phyloP scores from a whole-genome alignment of 2,113 vertebrate species.

The Callocephalon fimbriatum region DNA sequence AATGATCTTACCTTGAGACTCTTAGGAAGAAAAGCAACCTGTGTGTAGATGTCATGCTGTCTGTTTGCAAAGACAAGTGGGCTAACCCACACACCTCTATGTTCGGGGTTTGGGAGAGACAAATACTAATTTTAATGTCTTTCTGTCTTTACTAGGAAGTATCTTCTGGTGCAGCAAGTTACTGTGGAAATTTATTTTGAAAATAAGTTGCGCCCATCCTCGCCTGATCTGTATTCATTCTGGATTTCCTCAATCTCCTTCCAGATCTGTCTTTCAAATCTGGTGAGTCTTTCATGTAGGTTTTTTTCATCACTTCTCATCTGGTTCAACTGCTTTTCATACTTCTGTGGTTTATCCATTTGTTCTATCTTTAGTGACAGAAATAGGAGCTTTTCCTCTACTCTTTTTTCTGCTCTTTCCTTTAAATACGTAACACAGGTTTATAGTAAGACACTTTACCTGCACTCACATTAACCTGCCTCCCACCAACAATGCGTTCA shows the following conservation, averaged over 20 bases:
- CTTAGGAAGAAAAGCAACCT: not conserved
- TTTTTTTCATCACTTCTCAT: conserved; percentile 73
- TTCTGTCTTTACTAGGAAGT: not conserved
- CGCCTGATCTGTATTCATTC: conserved; percentile 83
- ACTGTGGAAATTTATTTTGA: not conserved
- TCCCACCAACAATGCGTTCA: not conserved
- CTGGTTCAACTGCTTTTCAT: conserved; percentile 43
- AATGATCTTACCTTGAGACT: not conserved
- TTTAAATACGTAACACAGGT: conserved; percentile 34
- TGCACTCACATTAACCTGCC: no score
- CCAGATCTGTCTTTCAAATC: conserved; percentile 79
- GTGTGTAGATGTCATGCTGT: not conserved
- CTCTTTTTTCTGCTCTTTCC: conserved; percentile 72
- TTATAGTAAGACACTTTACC: not conserved
- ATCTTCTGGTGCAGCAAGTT: not conserved
- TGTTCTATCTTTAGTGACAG: conserved; percentile 73
- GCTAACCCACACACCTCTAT: no score
- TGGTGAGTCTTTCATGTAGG: conserved; percentile 70
- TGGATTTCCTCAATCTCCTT: conserved; percentile 82
- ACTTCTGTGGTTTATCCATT: conserved; percentile 57
- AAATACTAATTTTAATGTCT: not conserved
- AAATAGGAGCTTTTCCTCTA: conserved; percentile 63
- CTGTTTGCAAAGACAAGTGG: not conserved
- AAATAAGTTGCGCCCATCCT: not conserved
- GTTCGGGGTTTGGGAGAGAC: accelerated